Conservation (phyloP, 2,797 vertebrate genomes). For the Gadopsis bispinosus region DNA sequence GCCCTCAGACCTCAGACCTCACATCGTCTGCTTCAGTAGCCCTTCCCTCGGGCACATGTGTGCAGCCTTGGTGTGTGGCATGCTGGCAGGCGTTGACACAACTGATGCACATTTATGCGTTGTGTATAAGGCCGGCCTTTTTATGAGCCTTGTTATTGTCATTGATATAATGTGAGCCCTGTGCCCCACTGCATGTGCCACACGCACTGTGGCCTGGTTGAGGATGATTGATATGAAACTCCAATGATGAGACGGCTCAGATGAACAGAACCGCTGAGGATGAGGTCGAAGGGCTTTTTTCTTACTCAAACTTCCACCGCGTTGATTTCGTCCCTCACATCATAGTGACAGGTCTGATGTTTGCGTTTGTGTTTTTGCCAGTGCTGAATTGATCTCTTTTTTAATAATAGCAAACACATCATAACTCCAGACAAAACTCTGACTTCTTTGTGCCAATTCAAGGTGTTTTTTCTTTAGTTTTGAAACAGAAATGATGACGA, state of each 20-base stretch:
- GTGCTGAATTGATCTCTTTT: not conserved
- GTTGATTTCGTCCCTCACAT: not conserved
- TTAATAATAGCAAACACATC: not conserved
- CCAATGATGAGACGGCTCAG: conserved; percentile 6
- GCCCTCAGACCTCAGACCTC: conserved; percentile 57
- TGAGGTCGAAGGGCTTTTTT: not conserved
- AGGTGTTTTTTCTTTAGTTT: not conserved
- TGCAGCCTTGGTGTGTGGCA: conserved; percentile 72
- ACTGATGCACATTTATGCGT: conserved; percentile 75
- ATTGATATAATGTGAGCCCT: conserved; percentile 79
- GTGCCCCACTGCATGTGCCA: conserved; percentile 81
- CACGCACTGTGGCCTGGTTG: conserved; percentile 75
- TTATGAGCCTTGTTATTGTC: conserved; percentile 79
- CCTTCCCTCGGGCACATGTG: conserved; percentile 55
- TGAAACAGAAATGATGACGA: not conserved
- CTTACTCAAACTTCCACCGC: not conserved
- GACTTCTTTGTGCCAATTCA: not conserved
- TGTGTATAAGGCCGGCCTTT: conserved; percentile 39
- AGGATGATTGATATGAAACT: conserved; percentile 77
- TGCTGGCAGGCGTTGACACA: conserved; percentile 85
- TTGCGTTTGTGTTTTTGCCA: not conserved
- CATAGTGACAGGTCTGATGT: not conserved
- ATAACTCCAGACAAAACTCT: not conserved
- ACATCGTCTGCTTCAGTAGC: conserved; percentile 50
- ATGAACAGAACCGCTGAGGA: not conserved